Conservation (phyloP, 2,888 invertebrate species). For the Germaria angustata region DNA sequence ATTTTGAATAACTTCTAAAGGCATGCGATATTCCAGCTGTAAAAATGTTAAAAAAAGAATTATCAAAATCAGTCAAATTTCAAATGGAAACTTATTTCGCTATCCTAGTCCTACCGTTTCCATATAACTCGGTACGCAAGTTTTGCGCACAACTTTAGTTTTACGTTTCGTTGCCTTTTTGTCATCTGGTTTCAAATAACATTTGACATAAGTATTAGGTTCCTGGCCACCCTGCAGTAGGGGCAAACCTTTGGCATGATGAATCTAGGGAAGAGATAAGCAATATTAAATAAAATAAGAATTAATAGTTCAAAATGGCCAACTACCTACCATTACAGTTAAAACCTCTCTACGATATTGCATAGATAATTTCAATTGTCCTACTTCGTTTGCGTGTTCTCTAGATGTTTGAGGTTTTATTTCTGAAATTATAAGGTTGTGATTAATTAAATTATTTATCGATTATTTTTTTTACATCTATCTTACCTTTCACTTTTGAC, state of each 20-base stretch:
- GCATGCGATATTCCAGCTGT: slow-evolving; percentile 93
- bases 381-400: slow-evolving; percentile 81
- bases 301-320: background rate
- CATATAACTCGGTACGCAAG: slow-evolving; percentile 98
- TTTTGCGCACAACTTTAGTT: slow-evolving; percentile 94
- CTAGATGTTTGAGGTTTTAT: slow-evolving; percentile 75
- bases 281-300: background rate
- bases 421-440: slow-evolving; percentile 69
- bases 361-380: slow-evolving; percentile 89
- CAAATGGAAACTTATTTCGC: background rate
- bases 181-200: slow-evolving; percentile 94
- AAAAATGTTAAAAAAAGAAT: background rate
- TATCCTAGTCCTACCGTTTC: slow-evolving; percentile 86
- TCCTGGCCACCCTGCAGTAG: slow-evolving; percentile 89
- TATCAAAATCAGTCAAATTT: background rate
- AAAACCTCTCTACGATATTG: slow-evolving; percentile 88
- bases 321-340: slow-evolving; percentile 88
- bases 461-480: background rate
- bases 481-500: slow-evolving; percentile 88
- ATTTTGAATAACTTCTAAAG: slow-evolving; percentile 87
- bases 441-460: background rate
- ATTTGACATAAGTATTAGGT: slow-evolving; percentile 94
- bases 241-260: slow-evolving; percentile 94
- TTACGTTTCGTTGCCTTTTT: slow-evolving; percentile 96
- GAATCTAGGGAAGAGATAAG: slow-evolving; percentile 79